Conservation (phyloP, 1,140 invertebrate species). For the Drosophila pruinosa region DNA sequence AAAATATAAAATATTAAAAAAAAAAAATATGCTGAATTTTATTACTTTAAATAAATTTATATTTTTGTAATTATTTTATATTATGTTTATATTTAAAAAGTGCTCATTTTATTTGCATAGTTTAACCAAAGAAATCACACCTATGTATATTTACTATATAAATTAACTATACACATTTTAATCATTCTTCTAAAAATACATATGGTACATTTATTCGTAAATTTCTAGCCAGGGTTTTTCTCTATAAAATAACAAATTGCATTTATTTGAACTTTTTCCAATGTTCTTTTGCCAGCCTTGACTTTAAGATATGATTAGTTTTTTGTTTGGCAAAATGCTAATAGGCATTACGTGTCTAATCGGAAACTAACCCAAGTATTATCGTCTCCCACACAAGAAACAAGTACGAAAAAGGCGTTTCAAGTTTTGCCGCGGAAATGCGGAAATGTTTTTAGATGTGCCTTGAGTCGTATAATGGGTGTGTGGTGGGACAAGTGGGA, state of each 20-base stretch:
- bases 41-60: too few relatives aligned
- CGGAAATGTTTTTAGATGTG: slow-evolving; percentile 38
- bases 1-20: too few relatives aligned
- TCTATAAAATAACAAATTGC: neutral
- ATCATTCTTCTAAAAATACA: neutral
- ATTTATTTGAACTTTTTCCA: neutral
- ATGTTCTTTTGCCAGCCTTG: slow-evolving; percentile 4
- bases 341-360: slow-evolving; percentile 45
- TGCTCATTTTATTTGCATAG: too few relatives aligned
- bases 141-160: too few relatives aligned
- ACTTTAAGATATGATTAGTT: slow-evolving; percentile 10
- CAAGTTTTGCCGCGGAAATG: slow-evolving; percentile 69
- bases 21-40: too few relatives aligned
- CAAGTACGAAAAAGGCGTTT: slow-evolving; percentile 60
- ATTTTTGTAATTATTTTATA: too few relatives aligned
- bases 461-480: slow-evolving; percentile 19
- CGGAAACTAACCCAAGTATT: slow-evolving; percentile 50
- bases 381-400: slow-evolving; percentile 36
- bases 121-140: too few relatives aligned
- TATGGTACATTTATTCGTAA: too few relatives aligned
- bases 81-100: too few relatives aligned
- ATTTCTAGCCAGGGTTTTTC: too few relatives aligned
- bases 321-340: slow-evolving; percentile 53
- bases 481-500: slow-evolving; percentile 12
- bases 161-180: too few relatives aligned